Base-by-base conservation (phyloP, 2,888 invertebrate species). In the Acrobeloides nanus region DNA sequence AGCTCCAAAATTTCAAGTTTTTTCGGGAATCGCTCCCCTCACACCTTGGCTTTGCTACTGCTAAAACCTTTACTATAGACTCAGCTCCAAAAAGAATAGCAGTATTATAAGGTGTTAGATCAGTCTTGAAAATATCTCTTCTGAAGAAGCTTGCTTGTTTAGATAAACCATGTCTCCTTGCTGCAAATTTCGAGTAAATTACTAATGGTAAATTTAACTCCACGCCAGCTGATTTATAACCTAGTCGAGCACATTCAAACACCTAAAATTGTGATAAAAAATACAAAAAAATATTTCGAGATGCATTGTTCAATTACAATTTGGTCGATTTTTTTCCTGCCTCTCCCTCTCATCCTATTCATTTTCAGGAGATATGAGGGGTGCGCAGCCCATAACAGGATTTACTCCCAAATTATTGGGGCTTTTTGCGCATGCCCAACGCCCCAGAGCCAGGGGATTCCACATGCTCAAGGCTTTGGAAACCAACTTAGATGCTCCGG, bases 21-120 rank as follows among this genome's bases (percentile, higher is more conserved):
- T n/a, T n/a, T n/a, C n/a, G n/a, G n/a, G n/a, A n/a, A n/a, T n/a
- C n/a, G n/a, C n/a, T n/a, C n/a, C n/a, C n/a, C n/a, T n/a, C n/a
- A n/a, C 24, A 17, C 27, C 32, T 40, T 24, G 12, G 23, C n/a
- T 23, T 38, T 10, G 12, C 25, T 33, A 4, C 17, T 27, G 21
- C 12, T 1, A 43, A 10, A n/a, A 12, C 38, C 31, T 41, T 37
- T 26, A 68, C 67, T 52, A 72, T 51, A 33, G 54, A 53, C 41
- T 70, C 70, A 18, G 70, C 66, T 41, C 67, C 70, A 43, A 70
- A 70, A 18, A 70, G 59, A 6, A 70, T 57, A 4, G 65, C 67
- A 23, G 61, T 59, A 33, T 66, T 57, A 45, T 61, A 70, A 1
- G 43, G 38, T 17, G 42, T 38, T 48, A 70, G 42, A 43, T 66